Evolutionary conservation across 2,113 vertebrate genomes (phyloP), one percentile per base, ranked within the genome.

Genomic region (Scalopus aquaticus): DNA sequence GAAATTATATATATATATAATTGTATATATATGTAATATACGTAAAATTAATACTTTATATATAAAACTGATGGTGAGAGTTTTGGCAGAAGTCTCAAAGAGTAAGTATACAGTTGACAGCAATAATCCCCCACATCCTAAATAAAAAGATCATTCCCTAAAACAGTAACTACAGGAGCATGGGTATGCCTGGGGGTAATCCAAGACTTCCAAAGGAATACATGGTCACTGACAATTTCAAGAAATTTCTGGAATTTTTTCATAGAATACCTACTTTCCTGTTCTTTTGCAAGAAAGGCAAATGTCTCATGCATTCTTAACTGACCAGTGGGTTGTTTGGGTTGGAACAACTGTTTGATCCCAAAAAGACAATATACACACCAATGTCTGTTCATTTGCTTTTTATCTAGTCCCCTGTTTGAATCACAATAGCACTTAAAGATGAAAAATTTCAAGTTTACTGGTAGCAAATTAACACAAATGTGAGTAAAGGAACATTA

Each of bases 401-500:
- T 35, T 74, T 83, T 30, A 69, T 78, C 69, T 74, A 65, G 44
- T 12, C n/a, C n/a, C 32, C 17, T 54, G 51, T 67, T 49, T 78
- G 46, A 81, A 39, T 80, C n/a, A n/a, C n/a, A n/a, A n/a, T n/a
- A n/a, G n/a, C n/a, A 28, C 44, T 39, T 9, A 85, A 62, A 67
- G 5, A 22, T 83, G 7, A n/a, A 56, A 90, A 74, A 20, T 37
- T 87, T 19, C 26, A 72, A n/a, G 16, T 89, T 69, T 79, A 82
- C 72, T 77, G 15, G 60, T 77, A 78, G 70, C 20, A 83, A 20
- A 83, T 79, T 58, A 88, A 39, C 16, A 65, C 11, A 85, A 15
- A 17, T 46, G 42, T 44, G 15, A 85, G 2, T 58, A 77, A 92
- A 91, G 22, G 44, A 94, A 93, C 79, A 70, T 15, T 56, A 51